Base-by-base conservation (phyloP, 1,140 invertebrate genomes). In the Ips nitidus region DNA sequence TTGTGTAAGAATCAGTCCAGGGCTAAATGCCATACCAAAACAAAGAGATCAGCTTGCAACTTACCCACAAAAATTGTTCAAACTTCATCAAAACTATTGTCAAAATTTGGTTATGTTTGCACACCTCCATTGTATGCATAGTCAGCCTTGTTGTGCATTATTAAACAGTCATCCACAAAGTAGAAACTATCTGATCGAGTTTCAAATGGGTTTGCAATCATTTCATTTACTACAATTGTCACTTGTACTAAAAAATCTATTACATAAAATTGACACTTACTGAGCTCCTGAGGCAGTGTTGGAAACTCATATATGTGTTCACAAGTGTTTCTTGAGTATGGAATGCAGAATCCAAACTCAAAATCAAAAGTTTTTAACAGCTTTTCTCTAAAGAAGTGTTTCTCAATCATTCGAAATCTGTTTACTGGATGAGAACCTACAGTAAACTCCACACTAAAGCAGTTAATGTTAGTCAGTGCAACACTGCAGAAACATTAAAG, bases 251-350 rank as follows among this genome's bases (percentile, higher is more conserved):
- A 22, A 5, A n/a, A 53, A 39, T 50, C 37, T 64, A 41, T 57
- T 66, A 45, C 6, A 40, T 52, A n/a, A 61, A 62, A 8, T 7
- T 60, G 42, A 40, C 36, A 55, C 52, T 71, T 87, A 98, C 96
- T 91, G 77, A 97, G 83, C 79, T 95, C 90, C 55, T 89, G 83
- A 74, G 90, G 88, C 71, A 99, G 83, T 58, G 89, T 86, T 47
- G 97, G 97, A 86, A 99, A 98, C 82, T 98, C 95, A 82, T 99
- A 99, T 82, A 99, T 99, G 82, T 99, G 97, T 84, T 99, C 97
- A 81, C 96, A 98, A 3, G 96, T 97, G 80, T 99, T 99, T 77
- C 91, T 90, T 71, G 95, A 98, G 80, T 96, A 94, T 41, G 97
- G 97, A 83, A 99, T 98, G 79, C 97, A 98, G 82, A 98, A 99